A percentile compares a stretch with the other conserved stretches of the same genome.
These are phyloP conservation scores for Apamea epomidion DNA, from an alignment of 2,888 invertebrate genomes.

Conservation along the genomic window DNA sequence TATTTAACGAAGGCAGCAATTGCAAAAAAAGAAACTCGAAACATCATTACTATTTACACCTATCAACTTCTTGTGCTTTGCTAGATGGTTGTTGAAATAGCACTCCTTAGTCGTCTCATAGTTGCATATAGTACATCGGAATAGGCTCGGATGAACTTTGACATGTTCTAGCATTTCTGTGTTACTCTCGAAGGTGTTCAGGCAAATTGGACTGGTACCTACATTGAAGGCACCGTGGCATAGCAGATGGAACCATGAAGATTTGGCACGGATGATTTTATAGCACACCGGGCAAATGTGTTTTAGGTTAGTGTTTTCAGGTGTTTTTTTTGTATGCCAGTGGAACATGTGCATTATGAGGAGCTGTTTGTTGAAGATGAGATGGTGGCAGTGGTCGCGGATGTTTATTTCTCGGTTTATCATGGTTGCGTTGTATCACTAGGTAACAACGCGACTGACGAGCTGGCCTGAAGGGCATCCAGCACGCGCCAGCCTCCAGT, in stretches of 20 bases:
- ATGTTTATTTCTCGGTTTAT: constrained; percentile 78
- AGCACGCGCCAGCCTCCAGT: too few relatives aligned
- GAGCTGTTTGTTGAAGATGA: constrained; percentile 81
- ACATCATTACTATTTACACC: not conserved
- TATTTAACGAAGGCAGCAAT: not conserved
- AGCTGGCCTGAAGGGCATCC: too few relatives aligned
- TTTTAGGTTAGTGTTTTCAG: rapidly evolving
- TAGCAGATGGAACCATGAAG: constrained; percentile 73
- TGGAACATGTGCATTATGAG: constrained; percentile 70
- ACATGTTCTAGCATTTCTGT: constrained; percentile 67
- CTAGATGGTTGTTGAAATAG: constrained; percentile 68
- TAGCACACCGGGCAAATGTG: constrained; percentile 74
- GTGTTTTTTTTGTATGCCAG: not conserved
- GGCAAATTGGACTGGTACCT: constrained; percentile 76
- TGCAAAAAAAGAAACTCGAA: constrained; percentile 53
- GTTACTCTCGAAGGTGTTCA: constrained; percentile 58
- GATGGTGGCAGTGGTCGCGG: constrained; percentile 73
- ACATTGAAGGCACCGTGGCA: constrained; percentile 71
- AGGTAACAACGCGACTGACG: too few relatives aligned
- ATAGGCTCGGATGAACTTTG: constrained; percentile 65
- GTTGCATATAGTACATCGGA: constrained; percentile 72
- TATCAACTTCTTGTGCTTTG: constrained; percentile 55
- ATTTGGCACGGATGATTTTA: constrained; percentile 12
- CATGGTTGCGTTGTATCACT: too few relatives aligned
- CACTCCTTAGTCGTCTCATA: constrained; percentile 64